Percentiles rank a stretch among this genome's conserved stretches.
Conservation (phyloP, 2,797 vertebrate genomes). For the Spheniscus humboldti region DNA sequence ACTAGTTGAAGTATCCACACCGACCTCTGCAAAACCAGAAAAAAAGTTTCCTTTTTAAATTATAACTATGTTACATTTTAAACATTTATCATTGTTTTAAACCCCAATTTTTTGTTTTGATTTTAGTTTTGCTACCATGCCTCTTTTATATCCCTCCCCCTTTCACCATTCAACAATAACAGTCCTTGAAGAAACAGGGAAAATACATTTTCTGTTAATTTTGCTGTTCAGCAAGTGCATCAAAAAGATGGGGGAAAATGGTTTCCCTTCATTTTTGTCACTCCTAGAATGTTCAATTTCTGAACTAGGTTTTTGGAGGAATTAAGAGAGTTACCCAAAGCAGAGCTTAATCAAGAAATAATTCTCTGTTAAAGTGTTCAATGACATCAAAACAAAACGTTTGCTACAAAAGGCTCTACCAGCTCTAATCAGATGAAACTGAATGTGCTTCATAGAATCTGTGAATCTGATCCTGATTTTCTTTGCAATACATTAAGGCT, state of each 20-base stretch:
- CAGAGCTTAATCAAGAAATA: neutral
- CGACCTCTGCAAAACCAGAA: neutral
- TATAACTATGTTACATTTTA: neutral
- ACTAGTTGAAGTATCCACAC: no score
- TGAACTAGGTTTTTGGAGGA: neutral
- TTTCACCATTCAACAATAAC: neutral
- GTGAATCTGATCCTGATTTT: neutral
- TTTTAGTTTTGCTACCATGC: neutral
- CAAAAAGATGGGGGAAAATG: neutral
- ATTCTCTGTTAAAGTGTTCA: neutral
- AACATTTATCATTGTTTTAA: neutral
- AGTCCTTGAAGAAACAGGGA: neutral
- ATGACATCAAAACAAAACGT: neutral
- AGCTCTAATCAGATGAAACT: neutral
- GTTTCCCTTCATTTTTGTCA: neutral
- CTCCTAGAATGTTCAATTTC: neutral
- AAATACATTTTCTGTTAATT: neutral
- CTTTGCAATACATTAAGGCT: neutral
- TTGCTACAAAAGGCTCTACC: neutral
- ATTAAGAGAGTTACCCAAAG: neutral
- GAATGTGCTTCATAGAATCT: neutral
- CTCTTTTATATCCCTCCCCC: neutral
- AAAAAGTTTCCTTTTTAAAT: neutral
- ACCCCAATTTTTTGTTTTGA: neutral
- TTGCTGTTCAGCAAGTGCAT: neutral